Conservation (phyloP, 2,113 vertebrate genomes). For the Mus spicilegus region DNA sequence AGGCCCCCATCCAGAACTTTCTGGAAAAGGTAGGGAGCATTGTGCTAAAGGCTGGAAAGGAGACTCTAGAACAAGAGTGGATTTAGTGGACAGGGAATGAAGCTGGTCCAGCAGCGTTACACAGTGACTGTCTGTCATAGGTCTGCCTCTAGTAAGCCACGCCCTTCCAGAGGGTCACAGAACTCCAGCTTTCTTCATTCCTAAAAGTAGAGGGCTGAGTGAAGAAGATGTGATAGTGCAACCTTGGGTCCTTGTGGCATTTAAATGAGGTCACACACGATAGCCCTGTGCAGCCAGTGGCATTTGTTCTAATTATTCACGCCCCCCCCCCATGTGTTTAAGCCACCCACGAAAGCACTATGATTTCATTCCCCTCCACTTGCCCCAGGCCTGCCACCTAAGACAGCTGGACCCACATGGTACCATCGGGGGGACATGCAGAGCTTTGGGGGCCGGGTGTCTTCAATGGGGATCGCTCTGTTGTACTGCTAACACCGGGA, state of each 20-base stretch:
- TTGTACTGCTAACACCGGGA: not conserved
- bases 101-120: not conserved
- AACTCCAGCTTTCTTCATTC: not conserved
- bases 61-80: accelerated
- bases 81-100: not conserved
- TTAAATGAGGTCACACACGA: not conserved
- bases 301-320: not conserved
- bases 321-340: not conserved
- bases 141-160: not conserved
- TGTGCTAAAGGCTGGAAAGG: not conserved
- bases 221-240: not conserved
- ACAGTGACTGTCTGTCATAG: not conserved
- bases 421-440: accelerated
- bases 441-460: not conserved
- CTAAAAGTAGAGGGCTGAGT: not conserved
- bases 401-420: not conserved
- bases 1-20: not conserved
- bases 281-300: not conserved
- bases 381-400: not conserved
- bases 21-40: not conserved
- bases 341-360: no score
- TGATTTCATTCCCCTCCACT: not conserved
- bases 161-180: not conserved
- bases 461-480: not conserved
- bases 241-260: not conserved